Evolutionary conservation across 2,888 invertebrate species (phyloP).

Genomic region (Timema podura): DNA sequence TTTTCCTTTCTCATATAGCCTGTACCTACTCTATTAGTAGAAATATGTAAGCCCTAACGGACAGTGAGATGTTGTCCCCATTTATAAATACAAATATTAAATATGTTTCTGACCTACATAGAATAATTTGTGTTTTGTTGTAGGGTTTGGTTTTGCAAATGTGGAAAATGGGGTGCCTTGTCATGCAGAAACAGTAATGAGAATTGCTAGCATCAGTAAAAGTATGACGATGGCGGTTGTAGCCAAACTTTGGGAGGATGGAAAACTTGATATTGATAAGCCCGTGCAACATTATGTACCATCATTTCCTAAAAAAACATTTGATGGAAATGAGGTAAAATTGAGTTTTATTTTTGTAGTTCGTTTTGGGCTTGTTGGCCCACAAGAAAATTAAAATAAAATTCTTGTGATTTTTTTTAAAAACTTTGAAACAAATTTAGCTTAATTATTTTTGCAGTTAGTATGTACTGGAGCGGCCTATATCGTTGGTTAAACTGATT

Average conservation of each 20-base stretch:
- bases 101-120: no score
- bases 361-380: no score
- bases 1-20: background rate
- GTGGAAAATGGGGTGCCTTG: conserved; percentile 50
- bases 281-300: conserved; percentile 51
- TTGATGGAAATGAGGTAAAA: conserved; percentile 45
- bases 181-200: conserved; percentile 47
- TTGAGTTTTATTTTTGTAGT: no score
- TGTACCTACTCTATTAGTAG: no score
- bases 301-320: conserved; percentile 49
- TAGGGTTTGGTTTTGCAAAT: conserved; percentile 52
- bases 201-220: conserved; percentile 59
- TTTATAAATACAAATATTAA: conserved; percentile 4
- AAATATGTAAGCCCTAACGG: no score
- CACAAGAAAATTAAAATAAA: no score
- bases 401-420: no score
- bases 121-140: background rate
- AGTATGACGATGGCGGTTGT: conserved; percentile 51
- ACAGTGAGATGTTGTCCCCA: background rate
- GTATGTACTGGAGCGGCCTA: no score
- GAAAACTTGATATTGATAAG: conserved; percentile 50
- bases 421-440: no score
- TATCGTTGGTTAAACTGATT: no score
- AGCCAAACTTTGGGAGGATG: conserved; percentile 49
- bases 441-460: no score